A percentile compares a stretch with the other conserved stretches of the same genome.
Conservation (phyloP, 2,797 vertebrate genomes). For the Spheniscus humboldti region DNA sequence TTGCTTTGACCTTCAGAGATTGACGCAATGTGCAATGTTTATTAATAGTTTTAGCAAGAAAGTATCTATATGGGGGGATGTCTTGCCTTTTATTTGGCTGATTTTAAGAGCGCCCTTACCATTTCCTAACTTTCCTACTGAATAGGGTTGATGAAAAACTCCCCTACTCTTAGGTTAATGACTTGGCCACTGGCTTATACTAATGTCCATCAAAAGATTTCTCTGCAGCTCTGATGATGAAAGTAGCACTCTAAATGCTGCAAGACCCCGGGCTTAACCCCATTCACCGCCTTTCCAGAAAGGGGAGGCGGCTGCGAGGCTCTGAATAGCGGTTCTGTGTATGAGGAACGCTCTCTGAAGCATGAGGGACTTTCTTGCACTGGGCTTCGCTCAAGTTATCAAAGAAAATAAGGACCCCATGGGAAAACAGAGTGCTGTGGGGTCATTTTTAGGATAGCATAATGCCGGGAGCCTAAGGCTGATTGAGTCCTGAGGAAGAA, state of each 20-base stretch:
- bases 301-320: accelerated
- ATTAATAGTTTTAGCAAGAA: constrained; percentile 41
- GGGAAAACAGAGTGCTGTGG: too few relatives aligned
- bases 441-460: neutral
- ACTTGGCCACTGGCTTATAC: neutral
- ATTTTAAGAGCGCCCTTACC: neutral
- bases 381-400: neutral
- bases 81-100: neutral
- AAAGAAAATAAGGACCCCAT: neutral
- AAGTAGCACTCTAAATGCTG: neutral
- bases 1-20: constrained; percentile 53
- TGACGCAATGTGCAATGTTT: constrained; percentile 5
- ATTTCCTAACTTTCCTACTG: neutral
- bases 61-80: neutral
- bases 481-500: neutral
- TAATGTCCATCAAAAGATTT: neutral
- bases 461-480: neutral
- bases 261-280: neutral
- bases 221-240: neutral
- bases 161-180: neutral
- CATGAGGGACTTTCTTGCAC: neutral
- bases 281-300: neutral
- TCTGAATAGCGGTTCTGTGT: accelerated
- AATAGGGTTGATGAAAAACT: constrained; percentile 14
- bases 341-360: neutral